Conservation (phyloP, 2,113 vertebrate species). For the Pseudorectes ferrugineus region DNA sequence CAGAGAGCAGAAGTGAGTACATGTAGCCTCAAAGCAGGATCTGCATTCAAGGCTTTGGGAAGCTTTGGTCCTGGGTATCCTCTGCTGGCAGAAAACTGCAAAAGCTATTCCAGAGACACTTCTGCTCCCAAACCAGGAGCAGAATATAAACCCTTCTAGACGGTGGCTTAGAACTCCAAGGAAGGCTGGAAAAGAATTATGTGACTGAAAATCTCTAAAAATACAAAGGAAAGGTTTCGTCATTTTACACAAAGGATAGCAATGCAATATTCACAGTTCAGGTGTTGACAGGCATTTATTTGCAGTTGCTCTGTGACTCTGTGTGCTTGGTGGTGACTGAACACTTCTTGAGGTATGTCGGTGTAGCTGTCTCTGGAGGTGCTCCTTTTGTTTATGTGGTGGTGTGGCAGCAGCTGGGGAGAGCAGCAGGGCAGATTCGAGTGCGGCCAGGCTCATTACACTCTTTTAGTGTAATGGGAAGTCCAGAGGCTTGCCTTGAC, state of each 20-base stretch:
- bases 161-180: not conserved
- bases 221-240: not conserved
- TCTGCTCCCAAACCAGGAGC: not conserved
- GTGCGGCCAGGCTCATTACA: not conserved
- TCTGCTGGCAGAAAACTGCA: slow-evolving; percentile 37
- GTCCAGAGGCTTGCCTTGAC: not conserved
- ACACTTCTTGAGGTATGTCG: not conserved
- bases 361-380: not conserved
- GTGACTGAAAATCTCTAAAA: not conserved
- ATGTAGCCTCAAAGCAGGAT: not conserved
- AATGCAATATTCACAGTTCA: not conserved
- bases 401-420: not conserved
- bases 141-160: not conserved
- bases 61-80: slow-evolving; percentile 31
- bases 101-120: not conserved
- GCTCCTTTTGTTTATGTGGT: not conserved
- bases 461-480: not conserved
- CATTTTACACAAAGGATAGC: not conserved
- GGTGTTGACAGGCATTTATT: not conserved
- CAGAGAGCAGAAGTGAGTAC: not conserved
- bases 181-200: not conserved
- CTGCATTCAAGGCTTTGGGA: not conserved
- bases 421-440: not conserved
- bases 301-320: not conserved
- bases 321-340: not conserved